Evolutionary conservation across 2,113 vertebrate species (phyloP), one percentile per base, ranked within the genome.

Genomic region (Polyodon spathula): DNA sequence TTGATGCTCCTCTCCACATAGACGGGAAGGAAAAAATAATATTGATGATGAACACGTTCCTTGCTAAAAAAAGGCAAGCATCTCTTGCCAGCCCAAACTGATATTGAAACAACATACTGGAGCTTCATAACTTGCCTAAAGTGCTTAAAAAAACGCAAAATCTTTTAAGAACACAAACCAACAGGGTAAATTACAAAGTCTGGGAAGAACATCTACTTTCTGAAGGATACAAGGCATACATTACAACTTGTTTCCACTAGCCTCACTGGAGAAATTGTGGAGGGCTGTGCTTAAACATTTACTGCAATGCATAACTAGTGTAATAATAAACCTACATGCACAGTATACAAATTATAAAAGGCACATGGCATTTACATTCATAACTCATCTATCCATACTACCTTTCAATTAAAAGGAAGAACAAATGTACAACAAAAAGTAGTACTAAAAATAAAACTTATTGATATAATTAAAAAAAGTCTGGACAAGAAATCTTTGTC

Each of bases 261-360:
- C 59, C 66, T 60, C 73, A 68, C 59, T 64, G 15, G 73, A 74
- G 75, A 78, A 42, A 56, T 12, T 37, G 43, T 27, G 59, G 48
- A 50, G 56, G 56, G 61, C 37, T 40, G 54, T 56, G 37, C 11
- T 59, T 50, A 65, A 41, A 48, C 51, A 60, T 43, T 63, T 66
- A 70, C 12, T 50, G 12, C 12, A 50, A 50, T 50, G 48, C 15
- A 10, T 12, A 50, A 50, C 54, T 40, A 60, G 59, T 73, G 69
- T 71, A 75, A 80, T 76, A 74, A 74, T 73, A 77, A 81, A 81
- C 80, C 60, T 63, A 71, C 67, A 76, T 75, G 27, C 27, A 27
- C 27, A 27, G 27, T 27, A 27, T 27, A 27, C 27, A 27, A 27
- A 27, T 27, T 27, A 27, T 27, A 27, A 27, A 27, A 27, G 27